A percentile compares a stretch with the other conserved stretches of the same genome.
Conservation (phyloP, 2,888 invertebrate genomes). For the Drymonia ruficornis region DNA sequence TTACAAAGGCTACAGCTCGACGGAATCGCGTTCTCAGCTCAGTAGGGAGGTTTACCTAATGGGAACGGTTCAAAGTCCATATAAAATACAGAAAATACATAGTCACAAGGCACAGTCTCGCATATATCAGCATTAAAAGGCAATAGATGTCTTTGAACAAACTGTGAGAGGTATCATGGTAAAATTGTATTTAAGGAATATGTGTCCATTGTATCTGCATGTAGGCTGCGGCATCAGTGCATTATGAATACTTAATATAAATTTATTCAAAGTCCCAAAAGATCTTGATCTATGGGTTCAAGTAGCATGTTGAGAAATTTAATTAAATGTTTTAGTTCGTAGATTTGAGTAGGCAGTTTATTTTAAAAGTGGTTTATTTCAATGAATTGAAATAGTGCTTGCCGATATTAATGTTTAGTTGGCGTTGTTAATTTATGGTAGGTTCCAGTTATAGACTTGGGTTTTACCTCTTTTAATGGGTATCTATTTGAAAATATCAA, state of each 20-base stretch:
- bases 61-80: too few relatives aligned
- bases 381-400: constrained; percentile 36
- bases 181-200: constrained; percentile 43
- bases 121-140: neutral
- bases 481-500: constrained; percentile 1
- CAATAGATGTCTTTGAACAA: constrained; percentile 62
- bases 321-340: constrained; percentile 50
- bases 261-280: constrained; percentile 25
- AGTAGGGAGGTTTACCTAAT: too few relatives aligned
- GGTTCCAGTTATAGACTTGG: neutral
- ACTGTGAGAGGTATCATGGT: constrained; percentile 53
- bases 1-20: too few relatives aligned
- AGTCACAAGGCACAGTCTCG: neutral
- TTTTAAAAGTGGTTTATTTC: constrained; percentile 20
- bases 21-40: too few relatives aligned
- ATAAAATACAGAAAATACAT: too few relatives aligned
- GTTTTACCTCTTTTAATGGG: neutral
- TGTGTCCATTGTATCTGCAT: constrained; percentile 72
- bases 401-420: constrained; percentile 27
- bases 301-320: constrained; percentile 53
- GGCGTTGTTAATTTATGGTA: constrained; percentile 15
- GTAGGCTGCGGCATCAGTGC: constrained; percentile 71
- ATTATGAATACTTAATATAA: constrained; percentile 48
- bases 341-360: constrained; percentile 37
- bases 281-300: constrained; percentile 34